phyloP scores from a whole-genome alignment of 2,888 invertebrate species.

The Melolontha melolontha region DNA sequence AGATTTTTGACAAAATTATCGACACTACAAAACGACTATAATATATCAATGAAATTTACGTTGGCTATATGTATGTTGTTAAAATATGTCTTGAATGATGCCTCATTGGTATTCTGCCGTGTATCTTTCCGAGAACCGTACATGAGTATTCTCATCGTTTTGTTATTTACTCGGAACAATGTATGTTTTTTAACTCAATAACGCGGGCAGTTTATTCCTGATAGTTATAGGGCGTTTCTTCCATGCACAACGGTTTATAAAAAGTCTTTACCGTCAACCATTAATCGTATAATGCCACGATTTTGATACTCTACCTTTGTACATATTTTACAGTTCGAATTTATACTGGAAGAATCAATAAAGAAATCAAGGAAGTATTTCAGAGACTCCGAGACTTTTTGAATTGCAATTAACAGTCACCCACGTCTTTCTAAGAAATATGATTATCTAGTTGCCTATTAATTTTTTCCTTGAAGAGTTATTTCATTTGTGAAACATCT shows the following conservation, averaged over 20 bases:
- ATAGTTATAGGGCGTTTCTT: constrained; percentile 37
- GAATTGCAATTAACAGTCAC: too few species aligned
- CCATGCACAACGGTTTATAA: constrained; percentile 11
- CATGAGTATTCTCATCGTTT: constrained; percentile 38
- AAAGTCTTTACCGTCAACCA: constrained; percentile 11
- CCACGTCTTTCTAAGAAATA: too few species aligned
- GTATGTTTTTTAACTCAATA: constrained; percentile 39
- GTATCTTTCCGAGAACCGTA: constrained; percentile 34
- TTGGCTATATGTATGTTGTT: constrained; percentile 32
- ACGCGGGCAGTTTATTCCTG: constrained; percentile 35
- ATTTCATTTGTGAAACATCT: too few species aligned
- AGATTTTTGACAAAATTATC: constrained; percentile 27
- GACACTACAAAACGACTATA: constrained; percentile 16
- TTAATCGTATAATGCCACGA: constrained; percentile 1
- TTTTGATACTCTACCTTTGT: constrained; percentile 2
- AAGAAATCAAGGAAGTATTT: too few species aligned
- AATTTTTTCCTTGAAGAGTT: too few species aligned
- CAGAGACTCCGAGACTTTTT: too few species aligned
- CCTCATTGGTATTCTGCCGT: constrained; percentile 37
- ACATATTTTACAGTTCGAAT: background rate
- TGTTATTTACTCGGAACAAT: constrained; percentile 39
- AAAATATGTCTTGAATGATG: constrained; percentile 38
- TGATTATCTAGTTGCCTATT: too few species aligned
- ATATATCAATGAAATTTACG: constrained; percentile 39
- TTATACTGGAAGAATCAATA: too few species aligned